A percentile compares a stretch with the other conserved stretches of the same genome.
Evolutionary conservation across 2,113 vertebrate genomes (phyloP).

Genomic region (Carettochelys insculpta): DNA sequence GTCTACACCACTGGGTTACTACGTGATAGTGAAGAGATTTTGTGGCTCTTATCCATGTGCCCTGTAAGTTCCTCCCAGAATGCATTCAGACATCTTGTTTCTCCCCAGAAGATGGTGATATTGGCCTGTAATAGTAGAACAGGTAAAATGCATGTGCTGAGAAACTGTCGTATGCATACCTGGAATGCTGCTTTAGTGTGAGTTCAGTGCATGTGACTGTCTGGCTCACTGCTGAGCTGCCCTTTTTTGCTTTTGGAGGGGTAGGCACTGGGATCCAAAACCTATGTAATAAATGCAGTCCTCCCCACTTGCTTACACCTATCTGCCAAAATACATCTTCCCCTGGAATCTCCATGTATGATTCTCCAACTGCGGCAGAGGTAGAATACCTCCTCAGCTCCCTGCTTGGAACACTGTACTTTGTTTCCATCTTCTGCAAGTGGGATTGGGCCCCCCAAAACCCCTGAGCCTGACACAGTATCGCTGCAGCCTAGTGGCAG

Average conservation of each 20-base stretch:
- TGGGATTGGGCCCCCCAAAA: not conserved
- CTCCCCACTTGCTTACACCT: not conserved
- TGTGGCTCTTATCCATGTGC: conserved; percentile 29
- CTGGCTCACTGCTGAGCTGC: not conserved
- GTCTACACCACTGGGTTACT: not conserved
- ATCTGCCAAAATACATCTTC: not conserved
- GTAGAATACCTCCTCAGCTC: not conserved
- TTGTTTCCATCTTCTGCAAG: not conserved
- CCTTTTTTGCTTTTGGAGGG: not conserved
- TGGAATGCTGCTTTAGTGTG: not conserved
- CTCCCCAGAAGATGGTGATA: not conserved
- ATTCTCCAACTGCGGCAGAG: not conserved
- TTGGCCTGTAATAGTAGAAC: rapidly evolving
- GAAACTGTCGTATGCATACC: rapidly evolving
- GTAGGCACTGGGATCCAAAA: not conserved
- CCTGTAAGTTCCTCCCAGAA: not conserved
- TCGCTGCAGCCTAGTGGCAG: not conserved
- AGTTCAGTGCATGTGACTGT: not conserved
- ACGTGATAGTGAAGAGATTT: conserved; percentile 16
- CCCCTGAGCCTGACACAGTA: not conserved
- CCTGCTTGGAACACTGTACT: not conserved
- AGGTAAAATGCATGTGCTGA: not conserved
- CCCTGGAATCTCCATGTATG: not conserved
- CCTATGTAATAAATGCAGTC: not conserved
- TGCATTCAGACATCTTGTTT: not conserved